Conservation (phyloP, 2,797 vertebrate genomes). For the Cryptoprocta ferox region DNA sequence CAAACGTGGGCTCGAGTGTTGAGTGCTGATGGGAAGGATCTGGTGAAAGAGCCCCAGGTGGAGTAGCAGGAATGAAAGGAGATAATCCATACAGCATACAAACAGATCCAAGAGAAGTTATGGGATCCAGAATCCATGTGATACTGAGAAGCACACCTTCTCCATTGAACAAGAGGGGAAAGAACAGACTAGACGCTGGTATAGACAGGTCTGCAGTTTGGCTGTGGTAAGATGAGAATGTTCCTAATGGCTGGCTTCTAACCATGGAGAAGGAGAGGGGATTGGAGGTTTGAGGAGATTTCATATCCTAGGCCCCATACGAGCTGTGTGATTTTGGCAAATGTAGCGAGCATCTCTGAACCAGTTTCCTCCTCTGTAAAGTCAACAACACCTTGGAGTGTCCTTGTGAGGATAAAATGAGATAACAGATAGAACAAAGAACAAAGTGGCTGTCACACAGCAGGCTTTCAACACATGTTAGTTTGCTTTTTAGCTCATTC, state of each 20-base stretch:
- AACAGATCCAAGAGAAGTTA: not conserved
- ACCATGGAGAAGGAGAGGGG: not conserved
- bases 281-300: not conserved
- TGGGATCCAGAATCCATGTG: not conserved
- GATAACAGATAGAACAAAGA: not conserved
- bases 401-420: not conserved
- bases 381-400: not conserved
- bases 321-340: not conserved
- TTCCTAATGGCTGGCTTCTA: not conserved
- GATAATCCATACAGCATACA: not conserved
- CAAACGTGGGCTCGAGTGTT: not conserved
- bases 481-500: not conserved
- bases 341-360: not conserved
- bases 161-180: not conserved
- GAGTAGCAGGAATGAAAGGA: not conserved
- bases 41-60: not conserved
- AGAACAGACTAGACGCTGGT: not conserved
- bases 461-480: not conserved
- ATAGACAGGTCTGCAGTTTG: not conserved
- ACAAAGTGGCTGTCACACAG: not conserved
- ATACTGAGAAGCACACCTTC: not conserved
- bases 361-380: not conserved
- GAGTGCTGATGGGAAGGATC: not conserved
- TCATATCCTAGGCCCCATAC: not conserved
- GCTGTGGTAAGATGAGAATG: not conserved